Base-by-base conservation (phyloP, 2,797 vertebrate species). In the Yasuhikotakia modesta region DNA sequence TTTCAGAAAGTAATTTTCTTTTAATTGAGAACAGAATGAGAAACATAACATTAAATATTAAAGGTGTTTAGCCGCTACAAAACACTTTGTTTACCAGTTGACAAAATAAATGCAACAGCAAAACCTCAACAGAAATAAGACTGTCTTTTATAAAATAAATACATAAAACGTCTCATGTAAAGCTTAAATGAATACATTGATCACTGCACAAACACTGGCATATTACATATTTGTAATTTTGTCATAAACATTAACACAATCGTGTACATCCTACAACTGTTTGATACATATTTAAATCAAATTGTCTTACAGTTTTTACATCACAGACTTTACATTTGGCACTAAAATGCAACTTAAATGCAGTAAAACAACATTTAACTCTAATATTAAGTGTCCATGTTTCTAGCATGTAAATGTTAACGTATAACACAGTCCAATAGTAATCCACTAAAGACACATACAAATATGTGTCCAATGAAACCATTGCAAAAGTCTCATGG, bases 401-500 rank as follows among this genome's bases (percentile, higher is more conserved):
- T 21, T 46, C 19, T n/a, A 63, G n/a, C 3, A 32, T 21, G 30
- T 35, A 35, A 32, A 35, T n/a, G 17, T 32, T 55, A 16, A 39
- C 13, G 39, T 16, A 60, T 45, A 16, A 1, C 4, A 30, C 14
- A 46, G 14, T 11, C 21, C 12, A 16, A 70, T 11, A 39, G 3
- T 45, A n/a, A n/a, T n/a, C n/a, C n/a, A n/a, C n/a, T n/a, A 24
- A n/a, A n/a, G n/a, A n/a, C n/a, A n/a, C n/a, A n/a, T n/a, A n/a
- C n/a, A n/a, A n/a, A n/a, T n/a, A n/a, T n/a, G n/a, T n/a, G n/a
- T n/a, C n/a, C n/a, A n/a, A n/a, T n/a, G n/a, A n/a, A n/a, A n/a
- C n/a, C n/a, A n/a, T n/a, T 72, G 22, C n/a, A 27, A 10, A 70
- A 45, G n/a, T 27, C 72, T 78, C 90, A 91, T 43, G 85, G 30